These are phyloP conservation scores for Hippocampus kuda DNA, from an alignment of 2,797 vertebrate species.

Conservation along the genomic window DNA sequence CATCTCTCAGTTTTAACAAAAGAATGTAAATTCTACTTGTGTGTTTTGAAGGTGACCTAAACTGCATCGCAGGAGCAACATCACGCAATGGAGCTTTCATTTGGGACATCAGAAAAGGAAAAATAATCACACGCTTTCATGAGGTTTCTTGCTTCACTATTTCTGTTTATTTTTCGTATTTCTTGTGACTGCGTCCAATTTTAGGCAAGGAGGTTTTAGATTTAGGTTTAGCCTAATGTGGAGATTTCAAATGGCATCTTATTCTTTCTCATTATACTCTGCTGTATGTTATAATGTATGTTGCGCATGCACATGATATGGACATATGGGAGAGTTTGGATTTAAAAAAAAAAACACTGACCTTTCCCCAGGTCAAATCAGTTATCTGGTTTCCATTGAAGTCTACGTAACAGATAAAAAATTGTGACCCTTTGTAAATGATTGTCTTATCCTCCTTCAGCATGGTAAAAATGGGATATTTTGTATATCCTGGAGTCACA, in stretches of 20 bases:
- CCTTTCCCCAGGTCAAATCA: background rate
- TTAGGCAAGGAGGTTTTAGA: background rate
- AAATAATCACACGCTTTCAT: conserved; percentile 87
- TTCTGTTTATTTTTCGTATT: background rate
- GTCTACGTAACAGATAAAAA: background rate
- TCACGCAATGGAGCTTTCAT: conserved; percentile 92
- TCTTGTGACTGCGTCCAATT: background rate
- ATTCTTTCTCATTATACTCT: background rate
- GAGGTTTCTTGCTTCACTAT: conserved; percentile 66
- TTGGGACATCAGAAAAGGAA: conserved; percentile 90
- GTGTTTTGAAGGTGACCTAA: conserved; percentile 76
- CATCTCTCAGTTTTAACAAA: background rate
- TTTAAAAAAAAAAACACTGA: background rate
- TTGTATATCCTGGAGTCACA: conserved; percentile 98
- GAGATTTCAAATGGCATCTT: background rate
- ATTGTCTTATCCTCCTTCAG: conserved; percentile 48
- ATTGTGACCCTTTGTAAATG: background rate
- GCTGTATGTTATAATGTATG: background rate
- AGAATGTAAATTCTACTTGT: conserved; percentile 6
- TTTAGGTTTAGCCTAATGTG: background rate
- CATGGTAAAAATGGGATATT: conserved; percentile 96
- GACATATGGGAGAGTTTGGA: background rate
- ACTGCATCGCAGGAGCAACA: conserved; percentile 91
- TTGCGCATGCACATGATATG: background rate
- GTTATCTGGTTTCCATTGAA: background rate